phyloP scores from a whole-genome alignment of 1,140 invertebrate species.

The Diachasmimorpha longicaudata region DNA sequence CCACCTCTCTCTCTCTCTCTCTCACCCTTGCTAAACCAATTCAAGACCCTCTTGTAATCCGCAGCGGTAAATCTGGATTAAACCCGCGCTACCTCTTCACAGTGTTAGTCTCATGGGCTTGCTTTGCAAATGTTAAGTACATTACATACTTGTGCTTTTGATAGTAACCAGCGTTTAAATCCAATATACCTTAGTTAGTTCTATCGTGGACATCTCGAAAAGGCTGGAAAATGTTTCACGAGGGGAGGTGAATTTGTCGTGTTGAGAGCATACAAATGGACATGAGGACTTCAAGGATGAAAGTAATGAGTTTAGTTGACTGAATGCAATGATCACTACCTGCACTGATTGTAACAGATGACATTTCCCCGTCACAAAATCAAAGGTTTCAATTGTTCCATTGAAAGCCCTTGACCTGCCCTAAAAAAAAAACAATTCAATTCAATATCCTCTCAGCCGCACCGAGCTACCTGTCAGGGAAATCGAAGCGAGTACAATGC shows the following conservation, averaged over 20 bases:
- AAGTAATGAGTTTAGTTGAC: too few relatives aligned
- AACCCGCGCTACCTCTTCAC: conserved; percentile 37
- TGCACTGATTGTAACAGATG: too few relatives aligned
- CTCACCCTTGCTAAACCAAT: conserved; percentile 16
- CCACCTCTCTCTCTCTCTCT: neutral
- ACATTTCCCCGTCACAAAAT: too few relatives aligned
- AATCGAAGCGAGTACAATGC: neutral
- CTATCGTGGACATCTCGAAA: neutral
- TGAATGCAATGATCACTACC: too few relatives aligned
- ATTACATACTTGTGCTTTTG: conserved; percentile 5
- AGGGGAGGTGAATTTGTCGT: neutral
- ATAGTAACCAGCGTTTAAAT: neutral
- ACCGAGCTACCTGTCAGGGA: neutral
- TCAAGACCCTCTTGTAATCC: conserved; percentile 44
- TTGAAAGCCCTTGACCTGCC: neutral
- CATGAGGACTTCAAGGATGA: too few relatives aligned
- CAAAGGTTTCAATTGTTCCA: too few relatives aligned
- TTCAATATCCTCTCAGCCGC: neutral
- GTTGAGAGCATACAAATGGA: too few relatives aligned
- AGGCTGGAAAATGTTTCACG: neutral
- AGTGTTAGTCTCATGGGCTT: conserved; percentile 14
- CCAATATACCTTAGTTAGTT: neutral
- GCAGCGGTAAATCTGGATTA: conserved; percentile 49
- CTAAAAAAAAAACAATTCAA: neutral
- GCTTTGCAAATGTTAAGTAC: conserved; percentile 11